phyloP scores from a whole-genome alignment of 1,140 invertebrate genomes.

The Sitophilus oryzae region DNA sequence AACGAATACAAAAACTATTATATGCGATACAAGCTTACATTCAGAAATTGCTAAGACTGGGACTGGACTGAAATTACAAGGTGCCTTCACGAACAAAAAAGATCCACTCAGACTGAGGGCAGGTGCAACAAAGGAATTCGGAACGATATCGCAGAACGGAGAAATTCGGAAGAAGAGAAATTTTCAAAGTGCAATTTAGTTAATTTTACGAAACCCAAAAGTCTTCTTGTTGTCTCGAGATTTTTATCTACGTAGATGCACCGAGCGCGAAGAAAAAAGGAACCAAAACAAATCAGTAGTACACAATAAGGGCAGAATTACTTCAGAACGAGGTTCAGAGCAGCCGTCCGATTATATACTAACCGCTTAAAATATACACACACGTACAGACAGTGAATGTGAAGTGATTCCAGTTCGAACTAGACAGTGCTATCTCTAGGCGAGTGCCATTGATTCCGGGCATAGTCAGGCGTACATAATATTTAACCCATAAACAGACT shows the following conservation, averaged over 20 bases:
- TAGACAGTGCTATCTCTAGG: slow-evolving; percentile 35
- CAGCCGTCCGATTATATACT: slow-evolving; percentile 32
- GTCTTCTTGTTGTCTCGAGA: background rate
- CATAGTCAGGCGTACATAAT: slow-evolving; percentile 32
- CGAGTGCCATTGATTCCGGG: slow-evolving; percentile 30
- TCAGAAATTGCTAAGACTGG: slow-evolving; percentile 44
- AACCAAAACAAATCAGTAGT: slow-evolving; percentile 13
- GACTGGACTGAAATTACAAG: slow-evolving; percentile 42
- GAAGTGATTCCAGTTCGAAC: slow-evolving; percentile 34
- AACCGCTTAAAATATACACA: slow-evolving; percentile 16
- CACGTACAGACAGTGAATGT: slow-evolving; percentile 34
- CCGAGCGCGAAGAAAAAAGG: slow-evolving; percentile 16
- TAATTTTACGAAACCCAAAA: slow-evolving; percentile 16
- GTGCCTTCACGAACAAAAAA: slow-evolving; percentile 41
- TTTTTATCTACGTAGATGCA: slow-evolving; percentile 19
- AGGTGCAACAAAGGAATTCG: slow-evolving; percentile 30
- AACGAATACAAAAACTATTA: background rate
- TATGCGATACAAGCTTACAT: slow-evolving; percentile 41
- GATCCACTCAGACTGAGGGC: slow-evolving; percentile 42
- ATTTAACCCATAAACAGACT: slow-evolving; percentile 31
- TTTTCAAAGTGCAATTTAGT: slow-evolving; percentile 36
- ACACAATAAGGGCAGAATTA: slow-evolving; percentile 30
- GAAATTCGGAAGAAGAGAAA: background rate
- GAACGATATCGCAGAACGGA: slow-evolving; percentile 1
- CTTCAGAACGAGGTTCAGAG: slow-evolving; percentile 26